phyloP scores from a whole-genome alignment of 1,140 invertebrate species.

The Leguminivora glycinivorella region DNA sequence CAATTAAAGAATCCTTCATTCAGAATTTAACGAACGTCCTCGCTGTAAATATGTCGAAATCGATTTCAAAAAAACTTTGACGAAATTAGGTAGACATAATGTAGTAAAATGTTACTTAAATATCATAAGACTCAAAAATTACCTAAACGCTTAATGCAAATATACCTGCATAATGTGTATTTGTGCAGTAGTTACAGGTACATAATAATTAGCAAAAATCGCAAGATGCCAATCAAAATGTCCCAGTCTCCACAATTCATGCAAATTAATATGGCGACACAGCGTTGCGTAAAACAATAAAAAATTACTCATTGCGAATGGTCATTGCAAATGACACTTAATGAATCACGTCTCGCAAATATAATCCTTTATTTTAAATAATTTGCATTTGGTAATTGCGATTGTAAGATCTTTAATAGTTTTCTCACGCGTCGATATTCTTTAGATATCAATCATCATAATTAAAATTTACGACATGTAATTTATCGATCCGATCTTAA shows the following conservation, averaged over 20 bases:
- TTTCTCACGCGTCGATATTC: neutral
- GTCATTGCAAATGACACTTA: slow-evolving; percentile 3
- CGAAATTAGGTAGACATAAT: too few relatives aligned
- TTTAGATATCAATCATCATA: neutral
- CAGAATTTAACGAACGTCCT: too few relatives aligned
- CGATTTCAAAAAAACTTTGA: too few relatives aligned
- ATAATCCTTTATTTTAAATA: slow-evolving; percentile 1
- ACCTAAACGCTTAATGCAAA: too few relatives aligned
- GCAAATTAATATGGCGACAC: neutral
- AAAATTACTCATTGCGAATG: neutral
- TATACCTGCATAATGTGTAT: neutral
- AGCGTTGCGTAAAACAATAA: neutral
- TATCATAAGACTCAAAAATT: too few relatives aligned
- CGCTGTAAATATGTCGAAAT: too few relatives aligned
- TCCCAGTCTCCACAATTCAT: neutral
- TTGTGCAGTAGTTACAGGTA: neutral
- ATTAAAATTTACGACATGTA: neutral
- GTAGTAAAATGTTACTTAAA: too few relatives aligned
- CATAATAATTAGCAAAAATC: neutral
- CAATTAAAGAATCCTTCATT: too few relatives aligned
- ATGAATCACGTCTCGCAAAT: neutral
- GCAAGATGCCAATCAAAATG: neutral
- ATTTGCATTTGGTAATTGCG: slow-evolving; percentile 8
- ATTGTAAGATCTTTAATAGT: neutral
- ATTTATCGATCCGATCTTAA: neutral